These are phyloP conservation scores for Neomicropteryx cornuta DNA, from an alignment of 1,140 invertebrate genomes.

Conservation along the genomic window DNA sequence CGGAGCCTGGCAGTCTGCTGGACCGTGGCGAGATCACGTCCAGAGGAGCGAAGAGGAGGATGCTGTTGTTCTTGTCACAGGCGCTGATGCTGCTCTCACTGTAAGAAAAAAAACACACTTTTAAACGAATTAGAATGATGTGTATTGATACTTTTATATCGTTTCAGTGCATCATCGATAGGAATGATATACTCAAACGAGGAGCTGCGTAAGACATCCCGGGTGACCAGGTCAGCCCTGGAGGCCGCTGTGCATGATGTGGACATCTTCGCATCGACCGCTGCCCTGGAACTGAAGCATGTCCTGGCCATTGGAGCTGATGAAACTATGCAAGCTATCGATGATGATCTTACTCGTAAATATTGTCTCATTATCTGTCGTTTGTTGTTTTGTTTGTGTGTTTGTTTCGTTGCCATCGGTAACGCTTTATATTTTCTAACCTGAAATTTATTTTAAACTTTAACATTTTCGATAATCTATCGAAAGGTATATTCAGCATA, in stretches of 20 bases:
- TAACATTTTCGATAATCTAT: too few relatives aligned
- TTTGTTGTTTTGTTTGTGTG: too few relatives aligned
- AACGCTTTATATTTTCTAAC: too few relatives aligned
- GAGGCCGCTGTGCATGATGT: conserved; percentile 40
- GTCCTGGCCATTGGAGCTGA: conserved; percentile 41
- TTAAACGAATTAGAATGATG: too few relatives aligned
- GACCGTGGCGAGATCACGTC: conserved; percentile 6
- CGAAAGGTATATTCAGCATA: too few relatives aligned
- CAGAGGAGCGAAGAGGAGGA: conserved; percentile 8
- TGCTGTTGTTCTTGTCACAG: conserved; percentile 9
- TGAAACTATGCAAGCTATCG: conserved; percentile 37
- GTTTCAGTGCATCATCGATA: conserved; percentile 30
- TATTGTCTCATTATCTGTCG: conserved; percentile 7
- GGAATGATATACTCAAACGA: conserved; percentile 44
- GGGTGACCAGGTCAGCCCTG: conserved; percentile 28
- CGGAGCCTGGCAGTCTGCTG: not conserved
- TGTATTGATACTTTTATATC: too few relatives aligned
- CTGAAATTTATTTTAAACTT: too few relatives aligned
- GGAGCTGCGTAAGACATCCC: conserved; percentile 29
- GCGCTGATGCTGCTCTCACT: conserved; percentile 9
- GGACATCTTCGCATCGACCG: conserved; percentile 37
- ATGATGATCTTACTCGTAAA: conserved; percentile 44
- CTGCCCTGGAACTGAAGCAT: conserved; percentile 38
- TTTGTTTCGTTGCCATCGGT: too few relatives aligned
- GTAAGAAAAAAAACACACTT: conserved; percentile 10